Evolutionary conservation across 2,797 vertebrate species (phyloP).

Genomic region (Gila robusta): DNA sequence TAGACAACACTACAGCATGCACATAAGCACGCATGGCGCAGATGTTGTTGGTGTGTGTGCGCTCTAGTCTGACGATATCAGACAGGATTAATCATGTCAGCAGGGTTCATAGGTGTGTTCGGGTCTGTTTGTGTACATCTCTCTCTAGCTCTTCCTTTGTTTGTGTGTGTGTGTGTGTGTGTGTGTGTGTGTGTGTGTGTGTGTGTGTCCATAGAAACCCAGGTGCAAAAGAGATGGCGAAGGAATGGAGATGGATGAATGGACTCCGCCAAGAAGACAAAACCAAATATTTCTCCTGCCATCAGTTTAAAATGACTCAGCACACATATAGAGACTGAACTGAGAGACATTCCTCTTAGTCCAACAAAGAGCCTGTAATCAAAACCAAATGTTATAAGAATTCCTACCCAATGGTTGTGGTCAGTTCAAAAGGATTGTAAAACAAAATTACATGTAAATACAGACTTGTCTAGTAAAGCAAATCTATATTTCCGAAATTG

Average conservation of each 20-base stretch:
- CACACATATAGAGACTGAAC: slow-evolving; percentile 24
- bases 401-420: slow-evolving; percentile 16
- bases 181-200: slow-evolving; percentile 6
- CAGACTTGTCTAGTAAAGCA: background rate
- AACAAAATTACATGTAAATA: slow-evolving; percentile 3
- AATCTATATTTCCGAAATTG: slow-evolving; percentile 11
- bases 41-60: slow-evolving; percentile 28
- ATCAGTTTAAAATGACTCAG: background rate
- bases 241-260: slow-evolving; percentile 24
- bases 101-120: slow-evolving; percentile 13
- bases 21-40: background rate
- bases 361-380: slow-evolving; percentile 21
- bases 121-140: slow-evolving; percentile 30
- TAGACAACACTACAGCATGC: background rate
- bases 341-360: slow-evolving; percentile 11
- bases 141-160: background rate
- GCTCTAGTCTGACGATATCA: slow-evolving; percentile 25
- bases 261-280: slow-evolving; percentile 5
- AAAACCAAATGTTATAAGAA: slow-evolving; percentile 8
- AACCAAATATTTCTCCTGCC: slow-evolving; percentile 9
- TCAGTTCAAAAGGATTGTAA: slow-evolving; percentile 30
- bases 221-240: slow-evolving; percentile 35
- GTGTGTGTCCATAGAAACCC: background rate
- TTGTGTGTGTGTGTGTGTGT: background rate
- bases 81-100: slow-evolving; percentile 30